Evolutionary conservation across 2,797 vertebrate genomes (phyloP).

Genomic region (Hephaestus fuliginosus): DNA sequence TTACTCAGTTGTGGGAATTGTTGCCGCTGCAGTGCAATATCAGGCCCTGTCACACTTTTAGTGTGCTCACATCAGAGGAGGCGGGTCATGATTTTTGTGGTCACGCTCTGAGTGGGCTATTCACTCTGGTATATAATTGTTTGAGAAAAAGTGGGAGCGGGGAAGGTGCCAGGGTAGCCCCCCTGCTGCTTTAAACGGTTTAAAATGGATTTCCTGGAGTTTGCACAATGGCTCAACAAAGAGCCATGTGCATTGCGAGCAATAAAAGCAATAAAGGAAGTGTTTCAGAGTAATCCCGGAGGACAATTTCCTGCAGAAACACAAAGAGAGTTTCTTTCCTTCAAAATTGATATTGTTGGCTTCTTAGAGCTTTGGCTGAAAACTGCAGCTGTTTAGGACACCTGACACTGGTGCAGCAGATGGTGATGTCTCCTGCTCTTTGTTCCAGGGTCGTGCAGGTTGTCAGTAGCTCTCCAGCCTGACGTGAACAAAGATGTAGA

Average conservation of each 20-base stretch:
- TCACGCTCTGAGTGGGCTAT: slow-evolving; percentile 34
- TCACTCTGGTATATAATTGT: slow-evolving; percentile 52
- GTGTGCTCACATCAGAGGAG: slow-evolving; percentile 28
- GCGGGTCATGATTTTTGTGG: slow-evolving; percentile 21
- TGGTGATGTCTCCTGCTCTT: slow-evolving; percentile 44
- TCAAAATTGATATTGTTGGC: slow-evolving; percentile 15
- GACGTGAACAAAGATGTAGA: slow-evolving; percentile 23
- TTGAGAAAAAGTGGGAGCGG: slow-evolving; percentile 40
- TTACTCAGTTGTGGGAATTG: slow-evolving; percentile 25
- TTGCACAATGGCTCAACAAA: slow-evolving; percentile 49
- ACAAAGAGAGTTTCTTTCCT: slow-evolving; percentile 10
- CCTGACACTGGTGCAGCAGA: slow-evolving; percentile 42
- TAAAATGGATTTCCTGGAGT: slow-evolving; percentile 61
- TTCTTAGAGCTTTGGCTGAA: slow-evolving; percentile 21
- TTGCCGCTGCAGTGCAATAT: slow-evolving; percentile 3
- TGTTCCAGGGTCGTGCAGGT: slow-evolving; percentile 38
- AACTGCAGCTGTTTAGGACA: slow-evolving; percentile 16
- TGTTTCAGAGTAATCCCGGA: slow-evolving; percentile 24
- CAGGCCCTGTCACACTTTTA: slow-evolving; percentile 28
- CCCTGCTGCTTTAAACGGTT: slow-evolving; percentile 73
- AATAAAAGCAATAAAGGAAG: slow-evolving; percentile 45
- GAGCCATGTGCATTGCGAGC: slow-evolving; percentile 45
- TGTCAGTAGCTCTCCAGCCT: slow-evolving; percentile 22
- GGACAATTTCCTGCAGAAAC: slow-evolving; percentile 24
- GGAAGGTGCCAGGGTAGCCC: slow-evolving; percentile 56